A percentile compares a stretch with the other conserved stretches of the same genome.
These are phyloP conservation scores for Hylaeus volcanicus DNA, from an alignment of 1,140 invertebrate species.

Conservation along the genomic window DNA sequence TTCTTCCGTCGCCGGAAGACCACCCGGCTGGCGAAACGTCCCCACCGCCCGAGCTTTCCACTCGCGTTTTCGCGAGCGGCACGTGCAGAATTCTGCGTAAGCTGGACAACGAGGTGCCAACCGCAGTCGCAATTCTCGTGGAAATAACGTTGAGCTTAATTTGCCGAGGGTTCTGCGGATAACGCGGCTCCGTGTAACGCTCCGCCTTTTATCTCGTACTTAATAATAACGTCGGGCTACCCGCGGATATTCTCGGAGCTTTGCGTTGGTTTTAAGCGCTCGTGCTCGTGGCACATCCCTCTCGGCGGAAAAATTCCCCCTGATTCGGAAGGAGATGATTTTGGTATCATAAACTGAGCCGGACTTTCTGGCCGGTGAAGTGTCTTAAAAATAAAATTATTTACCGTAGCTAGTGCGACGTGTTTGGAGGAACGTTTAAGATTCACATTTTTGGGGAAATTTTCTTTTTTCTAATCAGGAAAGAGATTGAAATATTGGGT, in stretches of 20 bases:
- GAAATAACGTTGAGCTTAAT: slow-evolving; percentile 33
- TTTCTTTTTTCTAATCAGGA: too few relatives aligned
- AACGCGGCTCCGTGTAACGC: slow-evolving; percentile 17
- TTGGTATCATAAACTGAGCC: too few relatives aligned
- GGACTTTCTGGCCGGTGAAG: too few relatives aligned
- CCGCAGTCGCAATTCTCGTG: background rate
- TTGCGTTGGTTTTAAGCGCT: background rate
- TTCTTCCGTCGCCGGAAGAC: slow-evolving; percentile 32
- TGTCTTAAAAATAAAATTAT: too few relatives aligned
- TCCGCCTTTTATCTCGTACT: slow-evolving; percentile 24
- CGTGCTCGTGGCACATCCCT: background rate
- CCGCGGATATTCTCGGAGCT: background rate
- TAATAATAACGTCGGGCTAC: slow-evolving; percentile 8
- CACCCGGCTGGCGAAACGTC: background rate
- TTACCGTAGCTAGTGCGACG: too few relatives aligned
- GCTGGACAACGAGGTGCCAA: background rate
- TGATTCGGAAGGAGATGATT: background rate
- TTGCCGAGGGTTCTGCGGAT: slow-evolving; percentile 18
- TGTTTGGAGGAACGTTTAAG: too few relatives aligned
- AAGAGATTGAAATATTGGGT: too few relatives aligned
- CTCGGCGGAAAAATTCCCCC: background rate
- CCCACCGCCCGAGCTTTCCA: background rate
- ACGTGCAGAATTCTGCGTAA: background rate
- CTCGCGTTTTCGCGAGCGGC: background rate
- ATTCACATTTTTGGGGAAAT: too few relatives aligned